phyloP scores from a whole-genome alignment of 2,888 invertebrate genomes.

The Drosophila paramelanica region DNA sequence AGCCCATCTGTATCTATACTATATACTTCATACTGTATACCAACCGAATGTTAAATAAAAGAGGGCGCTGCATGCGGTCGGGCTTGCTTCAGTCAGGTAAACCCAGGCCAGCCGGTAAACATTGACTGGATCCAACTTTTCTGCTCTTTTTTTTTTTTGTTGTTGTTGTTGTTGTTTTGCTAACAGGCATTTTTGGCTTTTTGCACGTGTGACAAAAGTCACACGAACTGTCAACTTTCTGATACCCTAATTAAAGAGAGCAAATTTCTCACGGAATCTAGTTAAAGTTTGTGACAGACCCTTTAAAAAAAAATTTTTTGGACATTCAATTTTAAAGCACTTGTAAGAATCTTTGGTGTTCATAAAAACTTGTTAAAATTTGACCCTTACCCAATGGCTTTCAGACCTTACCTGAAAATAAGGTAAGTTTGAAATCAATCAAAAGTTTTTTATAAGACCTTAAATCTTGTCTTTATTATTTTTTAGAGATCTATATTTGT shows the following conservation, averaged over 20 bases:
- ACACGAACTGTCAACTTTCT: slow-evolving; percentile 15
- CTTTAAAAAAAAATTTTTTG: not conserved
- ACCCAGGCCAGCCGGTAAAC: slow-evolving; percentile 32
- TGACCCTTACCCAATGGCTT: not conserved
- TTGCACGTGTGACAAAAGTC: slow-evolving; percentile 35
- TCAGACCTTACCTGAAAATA: not conserved
- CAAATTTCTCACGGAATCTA: not conserved
- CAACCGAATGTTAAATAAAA: slow-evolving; percentile 36
- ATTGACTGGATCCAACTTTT: slow-evolving; percentile 30
- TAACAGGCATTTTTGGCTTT: slow-evolving; percentile 20
- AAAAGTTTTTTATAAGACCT: too few species aligned
- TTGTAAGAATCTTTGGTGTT: too few species aligned
- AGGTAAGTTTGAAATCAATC: not conserved
- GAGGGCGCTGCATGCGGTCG: not conserved
- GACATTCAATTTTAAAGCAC: not conserved
- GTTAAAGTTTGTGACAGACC: not conserved
- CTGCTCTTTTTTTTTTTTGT: slow-evolving; percentile 9
- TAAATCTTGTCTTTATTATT: too few species aligned
- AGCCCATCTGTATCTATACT: slow-evolving; percentile 12
- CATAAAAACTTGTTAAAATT: not conserved
- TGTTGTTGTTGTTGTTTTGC: slow-evolving; percentile 22
- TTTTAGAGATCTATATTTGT: too few species aligned
- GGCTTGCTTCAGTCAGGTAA: slow-evolving; percentile 9
- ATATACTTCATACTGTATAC: not conserved
- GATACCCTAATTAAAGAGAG: slow-evolving; percentile 25